Evolutionary conservation across 2,113 vertebrate species (phyloP), one percentile per base, ranked within the genome.

Genomic region (Terrapene triunguis): DNA sequence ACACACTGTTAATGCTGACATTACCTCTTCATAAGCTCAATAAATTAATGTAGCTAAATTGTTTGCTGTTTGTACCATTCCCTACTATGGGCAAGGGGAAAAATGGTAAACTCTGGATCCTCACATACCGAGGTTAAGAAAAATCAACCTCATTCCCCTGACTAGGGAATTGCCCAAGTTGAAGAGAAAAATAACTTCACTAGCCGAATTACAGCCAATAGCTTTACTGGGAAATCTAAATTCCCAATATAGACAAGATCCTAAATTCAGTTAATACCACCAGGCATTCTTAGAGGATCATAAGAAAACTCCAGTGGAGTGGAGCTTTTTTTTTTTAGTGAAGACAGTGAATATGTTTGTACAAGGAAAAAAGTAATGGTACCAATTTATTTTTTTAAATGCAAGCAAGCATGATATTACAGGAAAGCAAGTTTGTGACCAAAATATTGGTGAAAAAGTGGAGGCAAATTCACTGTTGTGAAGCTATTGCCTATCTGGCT

Each of bases 31-130:
- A 53, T 48, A 0, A 62, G n/a, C 16, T 35, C 57, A 27, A 38
- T 38, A 38, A 38, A 72, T 19, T 29, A 90, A 80, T 32, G 38
- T 0, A 50, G 53, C 7, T 29, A 0, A 1, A 47, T n/a, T 80
- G 78, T 82, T 47, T 55, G 32, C 76, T 50, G 19, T 5, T 11
- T 44, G 16, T 47, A 21, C 14, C 38, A 89, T n/a, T 86, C 21
- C 19, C 38, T 32, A 69, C 32, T 50, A 29, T 17, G 0, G 0
- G 3, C 47, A 74, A 47, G 1, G 79, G 38, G 50, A 50, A 93
- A 88, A 85, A 80, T 2, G 12, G 65, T 38, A 38, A 38, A 72
- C 35, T 9, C 76, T 80, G 1, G 0, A 82, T 79, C 74, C 54
- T 79, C 55, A 55, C 35, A 24, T 8, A 38, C 0, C 2, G 9